Base-by-base conservation (phyloP, 2,888 invertebrate genomes). In the Cephus nigrinus region DNA sequence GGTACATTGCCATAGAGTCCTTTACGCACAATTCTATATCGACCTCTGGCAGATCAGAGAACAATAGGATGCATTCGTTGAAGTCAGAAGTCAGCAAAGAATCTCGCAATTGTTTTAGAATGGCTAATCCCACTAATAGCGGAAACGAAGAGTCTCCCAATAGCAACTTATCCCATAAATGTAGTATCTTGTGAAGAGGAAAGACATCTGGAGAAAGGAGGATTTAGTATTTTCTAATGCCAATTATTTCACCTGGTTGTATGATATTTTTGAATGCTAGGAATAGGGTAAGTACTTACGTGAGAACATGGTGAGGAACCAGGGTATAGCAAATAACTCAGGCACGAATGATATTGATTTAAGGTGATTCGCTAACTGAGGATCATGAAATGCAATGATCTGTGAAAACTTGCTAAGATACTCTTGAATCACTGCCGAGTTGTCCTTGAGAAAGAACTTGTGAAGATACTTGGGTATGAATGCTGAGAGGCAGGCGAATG, bases 271-370 rank as follows among this genome's bases (percentile, higher is more conserved):
- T 35, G 31, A 68, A 55, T 23, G 23, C 23, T 55, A 55, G 55
- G 0, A 55, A 9, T 9, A 3, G 55, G 2, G 11, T 36, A 74
- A 72, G 75, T 86, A 94, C 96, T 95, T 92, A 98, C 98, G 98
- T 79, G 98, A 98, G 93, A 98, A 99, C 97, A 99, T 98, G 11
- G 99, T 99, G 68, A 99, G 93, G 91, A 99, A 99, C 99, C 99
- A 99, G 0, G 99, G 99, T 91, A 99, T 99, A 32, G 99, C 98
- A 92, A 99, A 99, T 30, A 99, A 93, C 92, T 99, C 99, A 0
- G 99, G 99, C 84, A 97, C 97, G 91, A 99, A 99, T 88, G 96
- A 97, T 84, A 99, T 99, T 30, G 96, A 95, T 86, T 96, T 95
- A 74, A 99, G 93, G 92, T 99, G 99, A 89, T 97, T 97, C 2